phyloP scores from a whole-genome alignment of 1,140 invertebrate species.

The Sweltsa coloradensis region DNA sequence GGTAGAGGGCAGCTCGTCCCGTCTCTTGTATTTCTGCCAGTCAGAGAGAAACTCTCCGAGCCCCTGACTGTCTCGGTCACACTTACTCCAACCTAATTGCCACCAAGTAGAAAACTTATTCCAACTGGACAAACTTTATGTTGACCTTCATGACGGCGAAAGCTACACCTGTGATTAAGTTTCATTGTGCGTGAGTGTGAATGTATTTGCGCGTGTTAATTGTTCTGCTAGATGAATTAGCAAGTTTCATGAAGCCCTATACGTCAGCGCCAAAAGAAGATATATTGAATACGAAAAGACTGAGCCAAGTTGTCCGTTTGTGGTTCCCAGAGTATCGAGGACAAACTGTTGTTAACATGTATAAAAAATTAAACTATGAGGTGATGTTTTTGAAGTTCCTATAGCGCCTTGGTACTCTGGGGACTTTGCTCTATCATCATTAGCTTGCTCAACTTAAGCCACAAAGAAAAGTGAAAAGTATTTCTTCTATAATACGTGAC shows the following conservation, averaged over 20 bases:
- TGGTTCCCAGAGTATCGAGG: conserved; percentile 11
- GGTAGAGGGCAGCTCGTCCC: conserved; percentile 57
- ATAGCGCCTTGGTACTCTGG: conserved; percentile 6
- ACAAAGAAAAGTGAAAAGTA: too few relatives aligned
- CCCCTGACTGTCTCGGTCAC: conserved; percentile 79
- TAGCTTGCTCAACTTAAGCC: conserved; percentile 12
- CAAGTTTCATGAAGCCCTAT: conserved; percentile 4
- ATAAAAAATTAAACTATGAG: conserved; percentile 6
- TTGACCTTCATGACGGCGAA: background rate
- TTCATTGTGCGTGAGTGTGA: conserved; percentile 5
- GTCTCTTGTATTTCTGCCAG: conserved; percentile 83
- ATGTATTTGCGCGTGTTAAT: conserved; percentile 8
- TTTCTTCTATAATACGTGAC: too few relatives aligned
- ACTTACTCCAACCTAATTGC: conserved; percentile 68
- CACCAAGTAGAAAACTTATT: background rate
- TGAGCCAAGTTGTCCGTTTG: conserved; percentile 5
- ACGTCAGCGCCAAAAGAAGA: conserved; percentile 7
- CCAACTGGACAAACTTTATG: background rate
- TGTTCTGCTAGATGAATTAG: conserved; percentile 7
- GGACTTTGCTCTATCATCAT: conserved; percentile 4
- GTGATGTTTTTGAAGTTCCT: conserved; percentile 13
- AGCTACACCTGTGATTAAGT: conserved; percentile 10
- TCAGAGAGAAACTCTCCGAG: conserved; percentile 66
- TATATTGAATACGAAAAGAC: conserved; percentile 10
- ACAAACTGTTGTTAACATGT: conserved; percentile 5